A percentile compares a stretch with the other conserved stretches of the same genome.
These are phyloP conservation scores for Mastacembelus armatus DNA, from an alignment of 2,797 vertebrate genomes.

Conservation along the genomic window DNA sequence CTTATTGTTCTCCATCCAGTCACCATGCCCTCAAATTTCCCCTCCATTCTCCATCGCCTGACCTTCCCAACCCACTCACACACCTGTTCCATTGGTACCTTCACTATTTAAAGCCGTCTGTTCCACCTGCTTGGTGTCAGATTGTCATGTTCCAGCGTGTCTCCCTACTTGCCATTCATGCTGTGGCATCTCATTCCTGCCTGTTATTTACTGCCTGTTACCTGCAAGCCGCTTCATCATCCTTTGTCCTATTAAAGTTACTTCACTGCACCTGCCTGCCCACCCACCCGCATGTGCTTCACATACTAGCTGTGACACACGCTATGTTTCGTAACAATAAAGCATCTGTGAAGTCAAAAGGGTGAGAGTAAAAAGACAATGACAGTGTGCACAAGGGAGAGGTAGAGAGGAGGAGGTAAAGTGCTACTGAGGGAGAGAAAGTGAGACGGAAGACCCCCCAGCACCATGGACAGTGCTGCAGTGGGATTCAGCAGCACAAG, in stretches of 20 bases:
- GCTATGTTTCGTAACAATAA: slow-evolving; percentile 34
- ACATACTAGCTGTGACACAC: neutral
- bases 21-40: no score
- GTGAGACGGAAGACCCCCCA: slow-evolving; percentile 50
- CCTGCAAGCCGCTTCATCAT: neutral
- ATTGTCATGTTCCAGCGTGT: neutral
- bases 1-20: no score
- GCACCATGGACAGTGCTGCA: slow-evolving; percentile 71
- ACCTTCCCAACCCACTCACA: no score
- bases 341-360: slow-evolving; percentile 32
- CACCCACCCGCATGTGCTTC: neutral
- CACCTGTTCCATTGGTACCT: no score
- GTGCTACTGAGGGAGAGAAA: slow-evolving; percentile 38
- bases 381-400: slow-evolving; percentile 28
- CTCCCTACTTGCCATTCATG: neutral
- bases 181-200: neutral
- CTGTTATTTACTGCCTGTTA: neutral
- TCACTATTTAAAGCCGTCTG: no score
- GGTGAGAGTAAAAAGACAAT: slow-evolving; percentile 34
- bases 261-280: neutral
- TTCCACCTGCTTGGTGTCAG: no score
- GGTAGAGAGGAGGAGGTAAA: slow-evolving; percentile 27
- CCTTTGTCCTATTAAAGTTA: neutral
- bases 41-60: no score
- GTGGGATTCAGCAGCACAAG: slow-evolving; percentile 67